Conservation (phyloP, 1,140 invertebrate genomes). For the Drosophila ogumai region DNA sequence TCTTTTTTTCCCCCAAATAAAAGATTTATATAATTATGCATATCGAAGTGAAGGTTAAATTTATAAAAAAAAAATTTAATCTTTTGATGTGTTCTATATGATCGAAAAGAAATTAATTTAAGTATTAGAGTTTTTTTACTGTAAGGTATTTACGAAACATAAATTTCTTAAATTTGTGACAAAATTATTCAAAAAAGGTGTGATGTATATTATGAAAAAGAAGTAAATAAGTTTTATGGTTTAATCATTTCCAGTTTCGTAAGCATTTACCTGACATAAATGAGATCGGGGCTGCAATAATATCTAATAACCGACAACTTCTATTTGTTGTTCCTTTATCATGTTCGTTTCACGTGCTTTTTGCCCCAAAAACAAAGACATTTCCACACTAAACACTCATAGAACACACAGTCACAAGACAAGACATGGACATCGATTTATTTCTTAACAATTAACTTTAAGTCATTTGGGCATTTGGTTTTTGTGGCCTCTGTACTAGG, state of each 20-base stretch:
- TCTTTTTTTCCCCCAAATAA: too few relatives aligned
- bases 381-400: constrained; percentile 18
- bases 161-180: too few relatives aligned
- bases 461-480: constrained; percentile 34
- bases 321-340: constrained; percentile 52
- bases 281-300: constrained; percentile 10
- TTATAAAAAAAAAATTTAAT: background rate
- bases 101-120: background rate
- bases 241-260: constrained; percentile 23
- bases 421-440: constrained; percentile 23
- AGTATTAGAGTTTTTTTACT: too few relatives aligned
- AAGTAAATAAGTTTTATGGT: too few relatives aligned
- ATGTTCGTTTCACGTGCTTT: constrained; percentile 70
- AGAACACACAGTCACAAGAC: background rate
- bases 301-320: constrained; percentile 21
- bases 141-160: too few relatives aligned
- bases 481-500: constrained; percentile 11
- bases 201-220: too few relatives aligned
- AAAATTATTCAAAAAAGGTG: too few relatives aligned
- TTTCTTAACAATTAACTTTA: constrained; percentile 28
- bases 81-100: background rate
- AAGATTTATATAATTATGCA: too few relatives aligned
- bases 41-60: too few relatives aligned
- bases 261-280: constrained; percentile 3
- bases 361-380: constrained; percentile 40